A percentile compares a stretch with the other conserved stretches of the same genome.
These are phyloP conservation scores for Myiozetetes cayanensis DNA, from an alignment of 2,113 vertebrate species.

Conservation along the genomic window DNA sequence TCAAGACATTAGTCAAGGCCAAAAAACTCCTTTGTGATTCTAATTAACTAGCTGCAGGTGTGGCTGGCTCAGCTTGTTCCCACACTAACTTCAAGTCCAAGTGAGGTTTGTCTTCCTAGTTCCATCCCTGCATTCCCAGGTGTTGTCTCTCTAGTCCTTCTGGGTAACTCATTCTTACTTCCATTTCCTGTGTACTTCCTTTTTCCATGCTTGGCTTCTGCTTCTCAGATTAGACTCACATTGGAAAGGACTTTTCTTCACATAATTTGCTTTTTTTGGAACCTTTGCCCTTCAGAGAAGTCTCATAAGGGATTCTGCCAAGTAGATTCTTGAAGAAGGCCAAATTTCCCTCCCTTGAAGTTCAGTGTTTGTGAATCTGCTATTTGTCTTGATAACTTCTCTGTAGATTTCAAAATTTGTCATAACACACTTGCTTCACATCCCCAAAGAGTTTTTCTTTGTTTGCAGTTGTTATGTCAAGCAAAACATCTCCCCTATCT, in stretches of 20 bases:
- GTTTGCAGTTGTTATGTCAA: not conserved
- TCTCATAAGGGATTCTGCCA: not conserved
- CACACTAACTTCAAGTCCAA: not conserved
- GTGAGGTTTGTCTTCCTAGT: not conserved
- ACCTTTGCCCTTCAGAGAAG: not conserved
- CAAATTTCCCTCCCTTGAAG: not conserved
- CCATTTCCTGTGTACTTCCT: not conserved
- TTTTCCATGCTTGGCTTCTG: not conserved
- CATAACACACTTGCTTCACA: not conserved
- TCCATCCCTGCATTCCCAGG: not conserved
- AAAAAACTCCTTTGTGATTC: too few species aligned
- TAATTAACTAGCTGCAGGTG: too few species aligned
- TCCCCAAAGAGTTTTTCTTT: not conserved
- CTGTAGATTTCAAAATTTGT: not conserved
- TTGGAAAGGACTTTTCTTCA: not conserved
- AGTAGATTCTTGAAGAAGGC: not conserved
- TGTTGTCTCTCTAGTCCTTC: not conserved
- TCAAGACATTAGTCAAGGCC: too few species aligned
- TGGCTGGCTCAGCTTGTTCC: too few species aligned
- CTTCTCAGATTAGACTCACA: not conserved
- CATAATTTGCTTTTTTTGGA: not conserved
- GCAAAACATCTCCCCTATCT: not conserved
- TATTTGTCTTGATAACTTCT: not conserved
- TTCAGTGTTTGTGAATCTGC: not conserved
- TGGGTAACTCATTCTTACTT: not conserved